Conservation (phyloP, 1,140 invertebrate species). For the Caenorhabditis remanei region DNA sequence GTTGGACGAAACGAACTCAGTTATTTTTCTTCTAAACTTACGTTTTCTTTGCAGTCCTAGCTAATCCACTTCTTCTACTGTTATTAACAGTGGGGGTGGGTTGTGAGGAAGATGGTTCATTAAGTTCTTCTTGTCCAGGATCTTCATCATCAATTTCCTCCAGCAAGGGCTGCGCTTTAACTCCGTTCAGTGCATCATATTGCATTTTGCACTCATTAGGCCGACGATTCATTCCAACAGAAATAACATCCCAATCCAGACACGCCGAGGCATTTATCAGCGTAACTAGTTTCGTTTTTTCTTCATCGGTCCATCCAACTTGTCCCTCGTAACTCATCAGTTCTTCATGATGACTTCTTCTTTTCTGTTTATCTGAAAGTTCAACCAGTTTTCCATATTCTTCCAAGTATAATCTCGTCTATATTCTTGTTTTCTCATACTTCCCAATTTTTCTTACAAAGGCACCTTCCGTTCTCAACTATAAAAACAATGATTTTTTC, state of each 20-base stretch:
- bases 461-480: too few relatives aligned
- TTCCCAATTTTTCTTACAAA: background rate
- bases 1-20: background rate
- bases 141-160: conserved; percentile 40
- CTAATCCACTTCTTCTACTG: conserved; percentile 11
- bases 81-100: background rate
- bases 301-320: conserved; percentile 42
- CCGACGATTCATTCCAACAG: conserved; percentile 3
- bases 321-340: conserved; percentile 32
- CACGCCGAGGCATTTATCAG: conserved; percentile 4
- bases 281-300: conserved; percentile 20
- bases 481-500: too few relatives aligned
- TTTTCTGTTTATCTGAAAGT: background rate
- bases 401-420: too few relatives aligned
- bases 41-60: conserved; percentile 23
- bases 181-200: conserved; percentile 33
- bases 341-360: background rate
- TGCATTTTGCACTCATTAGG: conserved; percentile 49
- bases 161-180: background rate
- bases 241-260: conserved; percentile 30
- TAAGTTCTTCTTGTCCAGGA: background rate
- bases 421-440: background rate
- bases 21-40: background rate
- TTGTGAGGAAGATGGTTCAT: background rate
- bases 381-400: background rate